Evolutionary conservation across 1,140 invertebrate genomes (phyloP).

Genomic region (Sipha flava): DNA sequence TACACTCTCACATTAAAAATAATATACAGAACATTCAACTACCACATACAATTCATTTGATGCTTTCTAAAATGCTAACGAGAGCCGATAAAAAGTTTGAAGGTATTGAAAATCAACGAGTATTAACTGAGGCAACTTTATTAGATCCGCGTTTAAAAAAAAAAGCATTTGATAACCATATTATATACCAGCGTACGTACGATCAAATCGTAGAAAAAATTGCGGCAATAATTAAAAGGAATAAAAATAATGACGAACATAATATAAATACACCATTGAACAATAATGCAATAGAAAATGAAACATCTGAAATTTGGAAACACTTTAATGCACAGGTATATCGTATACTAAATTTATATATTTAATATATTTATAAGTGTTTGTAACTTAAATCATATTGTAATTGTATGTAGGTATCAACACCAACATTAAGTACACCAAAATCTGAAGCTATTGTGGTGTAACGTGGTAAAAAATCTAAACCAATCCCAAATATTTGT

Average conservation of each 20-base stretch:
- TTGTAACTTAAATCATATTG: not conserved
- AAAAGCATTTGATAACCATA: not conserved
- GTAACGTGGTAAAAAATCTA: too few species aligned
- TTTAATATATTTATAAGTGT: not conserved
- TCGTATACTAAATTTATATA: not conserved
- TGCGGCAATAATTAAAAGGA: not conserved
- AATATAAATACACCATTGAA: not conserved
- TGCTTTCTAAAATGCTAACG: not conserved
- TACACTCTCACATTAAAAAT: not conserved
- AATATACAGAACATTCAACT: not conserved
- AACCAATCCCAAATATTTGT: too few species aligned
- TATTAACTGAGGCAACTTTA: not conserved
- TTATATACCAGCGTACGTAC: not conserved
- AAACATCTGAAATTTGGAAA: not conserved
- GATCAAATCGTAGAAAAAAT: not conserved
- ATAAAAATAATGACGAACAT: not conserved
- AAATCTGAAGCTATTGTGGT: conserved; percentile 29
- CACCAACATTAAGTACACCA: not conserved
- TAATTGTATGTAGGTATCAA: not conserved
- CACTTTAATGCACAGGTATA: not conserved
- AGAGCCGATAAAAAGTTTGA: not conserved
- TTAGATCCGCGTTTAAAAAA: conserved; percentile 17
- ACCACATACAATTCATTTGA: not conserved
- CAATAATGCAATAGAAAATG: not conserved
- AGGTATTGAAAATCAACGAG: not conserved